Percentiles rank a stretch among this genome's conserved stretches.
These are phyloP conservation scores for Pluvialis apricaria DNA, from an alignment of 2,113 vertebrate genomes.

Conservation along the genomic window DNA sequence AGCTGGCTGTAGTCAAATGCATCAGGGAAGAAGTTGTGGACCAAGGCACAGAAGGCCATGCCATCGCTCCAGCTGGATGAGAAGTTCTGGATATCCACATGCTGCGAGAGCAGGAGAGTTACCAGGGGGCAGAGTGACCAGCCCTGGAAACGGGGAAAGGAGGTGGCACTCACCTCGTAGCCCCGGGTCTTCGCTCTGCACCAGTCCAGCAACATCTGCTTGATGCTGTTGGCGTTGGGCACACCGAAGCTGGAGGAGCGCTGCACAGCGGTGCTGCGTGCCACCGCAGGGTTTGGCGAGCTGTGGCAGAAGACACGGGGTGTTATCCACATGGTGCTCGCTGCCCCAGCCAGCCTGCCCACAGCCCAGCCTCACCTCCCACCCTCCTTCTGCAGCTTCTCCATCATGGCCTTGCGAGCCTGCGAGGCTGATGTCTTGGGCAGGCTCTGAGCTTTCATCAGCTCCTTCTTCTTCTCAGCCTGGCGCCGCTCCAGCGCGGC, in stretches of 20 bases:
- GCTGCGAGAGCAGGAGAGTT: conserved; percentile 68
- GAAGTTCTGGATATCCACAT: conserved; percentile 97
- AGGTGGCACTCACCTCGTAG: conserved; percentile 83
- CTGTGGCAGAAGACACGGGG: background rate
- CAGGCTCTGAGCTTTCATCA: conserved; percentile 91
- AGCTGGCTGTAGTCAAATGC: conserved; percentile 92
- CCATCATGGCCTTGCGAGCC: conserved; percentile 94
- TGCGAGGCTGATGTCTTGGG: conserved; percentile 89
- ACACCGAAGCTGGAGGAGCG: conserved; percentile 92
- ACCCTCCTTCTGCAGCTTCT: conserved; percentile 91
- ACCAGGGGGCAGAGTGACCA: background rate
- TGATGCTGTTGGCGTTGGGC: conserved; percentile 96
- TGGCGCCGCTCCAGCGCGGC: conserved; percentile 83
- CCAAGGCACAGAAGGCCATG: conserved; percentile 97
- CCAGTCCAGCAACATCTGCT: conserved; percentile 99
- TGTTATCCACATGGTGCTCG: rapidly evolving
- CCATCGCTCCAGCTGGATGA: conserved; percentile 98
- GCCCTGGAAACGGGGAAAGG: background rate
- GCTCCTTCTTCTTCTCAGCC: conserved; percentile 88
- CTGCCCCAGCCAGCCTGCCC: background rate
- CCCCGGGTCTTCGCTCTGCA: conserved; percentile 94
- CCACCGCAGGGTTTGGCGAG: conserved; percentile 68
- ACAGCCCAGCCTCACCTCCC: conserved; percentile 73
- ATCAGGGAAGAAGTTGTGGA: conserved; percentile 97
- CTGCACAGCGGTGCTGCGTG: conserved; percentile 80